Conservation (phyloP, 2,797 vertebrate species). For the Carduelis carduelis region DNA sequence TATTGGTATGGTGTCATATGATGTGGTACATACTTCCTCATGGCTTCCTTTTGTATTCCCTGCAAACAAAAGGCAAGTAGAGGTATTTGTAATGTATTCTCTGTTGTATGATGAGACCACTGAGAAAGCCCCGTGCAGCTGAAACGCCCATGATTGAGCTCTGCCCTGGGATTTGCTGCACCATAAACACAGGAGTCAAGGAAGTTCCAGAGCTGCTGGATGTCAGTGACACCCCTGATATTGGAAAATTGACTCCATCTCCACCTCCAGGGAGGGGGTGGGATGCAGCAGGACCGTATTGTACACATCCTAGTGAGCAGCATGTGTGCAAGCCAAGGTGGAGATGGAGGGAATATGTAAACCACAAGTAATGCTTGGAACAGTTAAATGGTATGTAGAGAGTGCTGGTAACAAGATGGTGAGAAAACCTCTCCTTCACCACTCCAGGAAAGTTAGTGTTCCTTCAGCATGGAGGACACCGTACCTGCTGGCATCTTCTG, state of each 20-base stretch:
- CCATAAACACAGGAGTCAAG: background rate
- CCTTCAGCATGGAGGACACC: background rate
- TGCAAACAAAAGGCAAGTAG: background rate
- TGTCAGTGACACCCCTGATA: conserved; percentile 32
- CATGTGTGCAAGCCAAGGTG: background rate
- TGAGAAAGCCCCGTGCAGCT: background rate
- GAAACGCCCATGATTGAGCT: background rate
- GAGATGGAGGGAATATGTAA: background rate
- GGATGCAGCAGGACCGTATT: background rate
- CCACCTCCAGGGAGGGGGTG: background rate
- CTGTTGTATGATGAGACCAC: background rate
- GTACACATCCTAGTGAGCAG: background rate
- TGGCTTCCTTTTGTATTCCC: background rate
- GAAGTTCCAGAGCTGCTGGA: conserved; percentile 25
- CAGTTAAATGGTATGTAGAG: background rate
- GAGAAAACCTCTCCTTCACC: background rate
- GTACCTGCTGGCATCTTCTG: background rate
- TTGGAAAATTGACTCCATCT: conserved; percentile 13
- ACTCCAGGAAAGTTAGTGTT: background rate
- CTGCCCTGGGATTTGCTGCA: background rate
- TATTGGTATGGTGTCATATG: background rate
- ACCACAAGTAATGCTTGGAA: background rate
- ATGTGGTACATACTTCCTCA: background rate
- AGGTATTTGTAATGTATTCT: background rate
- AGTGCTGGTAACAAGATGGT: background rate